Evolutionary conservation across 2,113 vertebrate genomes (phyloP).

Genomic region (Paradoxurus hermaphroditus): DNA sequence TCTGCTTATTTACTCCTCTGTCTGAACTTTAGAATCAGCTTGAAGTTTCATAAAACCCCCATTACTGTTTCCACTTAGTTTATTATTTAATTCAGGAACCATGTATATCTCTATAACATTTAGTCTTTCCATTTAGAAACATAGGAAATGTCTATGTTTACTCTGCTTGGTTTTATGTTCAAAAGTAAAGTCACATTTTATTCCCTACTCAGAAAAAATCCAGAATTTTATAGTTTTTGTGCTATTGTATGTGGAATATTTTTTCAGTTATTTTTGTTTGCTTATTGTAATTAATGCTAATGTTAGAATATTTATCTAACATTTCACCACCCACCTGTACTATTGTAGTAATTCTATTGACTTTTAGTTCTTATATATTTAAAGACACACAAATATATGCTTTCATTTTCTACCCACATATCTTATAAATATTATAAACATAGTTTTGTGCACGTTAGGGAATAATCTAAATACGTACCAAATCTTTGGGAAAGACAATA

Average conservation of each 20-base stretch:
- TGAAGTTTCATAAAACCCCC: neutral
- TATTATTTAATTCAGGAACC: neutral
- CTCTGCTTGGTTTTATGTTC: neutral
- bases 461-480: neutral
- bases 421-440: neutral
- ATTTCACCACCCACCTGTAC: neutral
- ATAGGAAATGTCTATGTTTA: neutral
- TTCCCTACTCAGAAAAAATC: neutral
- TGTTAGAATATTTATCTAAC: neutral
- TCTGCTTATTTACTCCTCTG: neutral
- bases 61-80: neutral
- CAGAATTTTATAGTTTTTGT: neutral
- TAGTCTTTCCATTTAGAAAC: neutral
- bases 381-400: neutral
- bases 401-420: neutral
- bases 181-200: neutral
- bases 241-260: neutral
- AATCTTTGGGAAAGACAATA: neutral
- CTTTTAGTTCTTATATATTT: neutral
- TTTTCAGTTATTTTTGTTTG: neutral
- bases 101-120: neutral
- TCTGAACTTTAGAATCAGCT: neutral
- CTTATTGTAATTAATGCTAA: neutral
- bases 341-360: neutral
- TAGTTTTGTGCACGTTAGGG: neutral